A percentile compares a stretch with the other conserved stretches of the same genome.
Evolutionary conservation across 2,888 invertebrate species (phyloP).

Genomic region (Idaea biselata): DNA sequence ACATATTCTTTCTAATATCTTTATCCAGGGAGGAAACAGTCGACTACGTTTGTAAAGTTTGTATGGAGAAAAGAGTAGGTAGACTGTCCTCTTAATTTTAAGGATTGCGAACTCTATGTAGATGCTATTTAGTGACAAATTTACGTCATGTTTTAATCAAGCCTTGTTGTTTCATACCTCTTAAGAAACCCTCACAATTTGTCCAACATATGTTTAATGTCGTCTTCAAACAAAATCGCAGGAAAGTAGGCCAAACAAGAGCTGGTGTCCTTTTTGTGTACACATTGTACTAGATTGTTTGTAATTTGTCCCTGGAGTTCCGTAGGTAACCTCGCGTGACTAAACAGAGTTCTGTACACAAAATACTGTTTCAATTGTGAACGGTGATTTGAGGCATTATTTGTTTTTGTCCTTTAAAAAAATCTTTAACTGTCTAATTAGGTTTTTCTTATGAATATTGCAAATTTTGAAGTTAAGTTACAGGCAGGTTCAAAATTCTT

Average conservation of each 20-base stretch:
- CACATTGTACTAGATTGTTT: background rate
- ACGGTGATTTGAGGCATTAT: background rate
- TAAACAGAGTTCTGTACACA: background rate
- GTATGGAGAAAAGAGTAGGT: too few species aligned
- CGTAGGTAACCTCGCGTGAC: background rate
- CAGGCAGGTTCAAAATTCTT: too few species aligned
- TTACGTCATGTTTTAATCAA: background rate
- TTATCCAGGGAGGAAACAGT: too few species aligned
- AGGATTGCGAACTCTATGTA: too few species aligned
- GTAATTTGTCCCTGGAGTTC: slow-evolving; percentile 1
- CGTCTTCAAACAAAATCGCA: background rate
- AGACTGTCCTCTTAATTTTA: too few species aligned
- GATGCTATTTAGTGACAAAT: too few species aligned
- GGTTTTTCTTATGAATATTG: background rate
- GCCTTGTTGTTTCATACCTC: background rate
- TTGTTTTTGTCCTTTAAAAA: background rate
- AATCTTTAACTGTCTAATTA: background rate
- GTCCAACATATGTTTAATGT: background rate
- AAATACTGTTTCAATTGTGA: background rate
- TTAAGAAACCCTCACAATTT: background rate
- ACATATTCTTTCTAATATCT: too few species aligned
- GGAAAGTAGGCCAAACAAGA: background rate
- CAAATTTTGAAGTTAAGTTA: background rate
- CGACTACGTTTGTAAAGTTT: too few species aligned
- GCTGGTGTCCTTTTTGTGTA: background rate